Evolutionary conservation across 1,140 invertebrate species (phyloP).

Genomic region (Leptinotarsa undecemlineata): DNA sequence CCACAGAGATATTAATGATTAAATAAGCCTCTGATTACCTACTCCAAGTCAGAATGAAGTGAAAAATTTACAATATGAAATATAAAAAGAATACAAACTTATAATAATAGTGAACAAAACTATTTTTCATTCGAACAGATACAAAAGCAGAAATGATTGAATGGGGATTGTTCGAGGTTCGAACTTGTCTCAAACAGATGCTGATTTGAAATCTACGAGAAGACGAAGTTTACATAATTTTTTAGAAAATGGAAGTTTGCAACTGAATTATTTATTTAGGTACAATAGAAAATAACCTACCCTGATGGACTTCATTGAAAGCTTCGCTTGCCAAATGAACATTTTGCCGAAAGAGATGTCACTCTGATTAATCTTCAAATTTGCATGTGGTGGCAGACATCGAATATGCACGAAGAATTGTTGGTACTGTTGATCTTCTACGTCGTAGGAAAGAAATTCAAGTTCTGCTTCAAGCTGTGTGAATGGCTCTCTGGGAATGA

Average conservation of each 20-base stretch:
- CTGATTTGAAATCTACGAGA: too few species aligned
- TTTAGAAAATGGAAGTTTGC: background rate
- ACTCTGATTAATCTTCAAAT: constrained; percentile 29
- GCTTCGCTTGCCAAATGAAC: constrained; percentile 34
- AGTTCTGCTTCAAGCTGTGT: constrained; percentile 26
- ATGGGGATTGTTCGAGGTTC: too few species aligned
- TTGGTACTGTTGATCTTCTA: constrained; percentile 21
- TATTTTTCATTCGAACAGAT: too few species aligned
- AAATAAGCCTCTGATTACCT: too few species aligned
- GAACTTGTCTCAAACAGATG: too few species aligned
- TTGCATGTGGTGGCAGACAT: constrained; percentile 29
- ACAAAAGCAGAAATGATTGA: too few species aligned
- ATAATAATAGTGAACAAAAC: too few species aligned
- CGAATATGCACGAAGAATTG: constrained; percentile 28
- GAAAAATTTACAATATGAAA: too few species aligned
- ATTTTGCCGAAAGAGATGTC: constrained; percentile 36
- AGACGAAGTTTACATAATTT: too few species aligned
- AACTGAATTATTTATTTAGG: background rate
- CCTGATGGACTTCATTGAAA: constrained; percentile 17
- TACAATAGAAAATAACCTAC: constrained; percentile 6
- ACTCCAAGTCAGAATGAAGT: too few species aligned
- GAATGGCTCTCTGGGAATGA: constrained; percentile 22
- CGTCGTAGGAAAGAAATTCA: constrained; percentile 33
- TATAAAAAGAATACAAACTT: too few species aligned
- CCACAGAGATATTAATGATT: too few species aligned